These are phyloP conservation scores for Drosophila parabipectinata DNA, from an alignment of 1,140 invertebrate species.

Conservation along the genomic window DNA sequence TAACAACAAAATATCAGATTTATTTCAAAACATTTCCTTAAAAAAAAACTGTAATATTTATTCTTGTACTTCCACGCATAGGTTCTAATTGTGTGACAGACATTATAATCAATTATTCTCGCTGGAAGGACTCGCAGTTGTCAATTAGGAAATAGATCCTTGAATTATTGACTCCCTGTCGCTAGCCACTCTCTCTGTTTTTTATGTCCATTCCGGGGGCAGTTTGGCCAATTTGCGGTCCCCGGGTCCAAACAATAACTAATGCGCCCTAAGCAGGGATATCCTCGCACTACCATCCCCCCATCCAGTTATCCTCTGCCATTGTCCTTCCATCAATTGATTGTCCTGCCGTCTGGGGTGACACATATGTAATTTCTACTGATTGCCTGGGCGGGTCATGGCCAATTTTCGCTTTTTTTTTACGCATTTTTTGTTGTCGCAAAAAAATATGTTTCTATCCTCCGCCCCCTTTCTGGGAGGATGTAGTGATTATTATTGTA, in stretches of 20 bases:
- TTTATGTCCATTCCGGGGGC: constrained; percentile 61
- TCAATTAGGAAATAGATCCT: constrained; percentile 52
- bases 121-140: constrained; percentile 18
- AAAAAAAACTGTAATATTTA: neutral
- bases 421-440: constrained; percentile 20
- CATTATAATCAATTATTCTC: constrained; percentile 37
- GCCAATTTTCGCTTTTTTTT: constrained; percentile 38
- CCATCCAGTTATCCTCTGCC: neutral
- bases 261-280: constrained; percentile 69
- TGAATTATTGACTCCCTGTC: constrained; percentile 62
- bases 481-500: neutral
- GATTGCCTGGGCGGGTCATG: constrained; percentile 67
- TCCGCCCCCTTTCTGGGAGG: constrained; percentile 14
- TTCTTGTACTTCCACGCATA: neutral
- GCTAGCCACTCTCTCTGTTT: constrained; percentile 12
- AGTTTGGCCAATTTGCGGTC: constrained; percentile 73
- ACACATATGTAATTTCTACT: constrained; percentile 65
- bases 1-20: neutral
- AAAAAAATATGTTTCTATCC: constrained; percentile 61
- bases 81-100: constrained; percentile 14
- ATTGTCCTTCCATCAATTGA: constrained; percentile 70
- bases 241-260: constrained; percentile 41
- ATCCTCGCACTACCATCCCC: constrained; percentile 16
- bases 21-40: neutral
- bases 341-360: constrained; percentile 66